Evolutionary conservation across 2,113 vertebrate genomes (phyloP).

Genomic region (Crypturellus undulatus): DNA sequence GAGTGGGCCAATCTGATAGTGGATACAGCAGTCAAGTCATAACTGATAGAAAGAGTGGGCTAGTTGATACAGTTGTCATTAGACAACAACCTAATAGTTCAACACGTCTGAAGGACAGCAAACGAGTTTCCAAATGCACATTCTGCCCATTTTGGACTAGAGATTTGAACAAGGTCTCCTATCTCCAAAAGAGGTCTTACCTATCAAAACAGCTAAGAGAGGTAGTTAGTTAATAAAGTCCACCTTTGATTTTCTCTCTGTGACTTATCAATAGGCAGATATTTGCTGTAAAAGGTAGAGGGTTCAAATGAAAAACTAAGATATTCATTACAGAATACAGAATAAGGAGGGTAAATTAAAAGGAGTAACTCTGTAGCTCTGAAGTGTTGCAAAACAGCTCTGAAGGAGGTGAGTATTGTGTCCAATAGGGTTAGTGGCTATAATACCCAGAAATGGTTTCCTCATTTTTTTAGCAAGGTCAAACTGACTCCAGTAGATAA

Average conservation of each 20-base stretch:
- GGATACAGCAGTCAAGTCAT: too few relatives aligned
- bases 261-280: neutral
- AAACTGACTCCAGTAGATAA: neutral
- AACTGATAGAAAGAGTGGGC: too few relatives aligned
- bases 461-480: neutral
- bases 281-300: neutral
- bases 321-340: neutral
- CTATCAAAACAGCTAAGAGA: neutral
- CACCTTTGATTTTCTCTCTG: neutral
- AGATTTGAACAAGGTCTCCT: neutral
- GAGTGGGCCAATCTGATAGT: neutral
- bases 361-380: neutral
- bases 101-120: neutral
- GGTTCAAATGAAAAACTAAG: neutral
- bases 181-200: neutral
- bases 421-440: neutral
- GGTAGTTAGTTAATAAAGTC: neutral
- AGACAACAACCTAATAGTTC: neutral
- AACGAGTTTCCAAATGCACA: accelerated
- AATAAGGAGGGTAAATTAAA: neutral
- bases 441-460: neutral
- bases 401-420: neutral
- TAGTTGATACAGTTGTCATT: neutral
- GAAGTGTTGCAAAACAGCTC: neutral
- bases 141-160: neutral